Base-by-base conservation (phyloP, 2,888 invertebrate genomes). In the Ryuthela nishihirai region DNA sequence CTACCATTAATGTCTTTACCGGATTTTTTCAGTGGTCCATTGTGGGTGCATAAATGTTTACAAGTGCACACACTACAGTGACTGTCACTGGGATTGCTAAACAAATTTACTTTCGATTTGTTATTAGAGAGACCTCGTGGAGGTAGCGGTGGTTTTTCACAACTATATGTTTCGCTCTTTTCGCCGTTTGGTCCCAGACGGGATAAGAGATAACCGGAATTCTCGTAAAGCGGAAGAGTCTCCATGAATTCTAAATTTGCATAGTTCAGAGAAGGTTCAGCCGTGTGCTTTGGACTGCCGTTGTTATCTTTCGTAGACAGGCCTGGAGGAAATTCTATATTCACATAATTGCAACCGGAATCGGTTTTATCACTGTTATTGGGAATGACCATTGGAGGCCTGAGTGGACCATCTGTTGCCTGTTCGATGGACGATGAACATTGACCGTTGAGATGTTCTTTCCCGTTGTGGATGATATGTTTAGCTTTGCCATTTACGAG, bases 221-320 rank as follows among this genome's bases (percentile, higher is more conserved):
- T 88, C 73, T 87, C 87, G 68, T 88, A 87, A 66, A 85, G 80
- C 70, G 85, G 83, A 43, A 87, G 74, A 0, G 86, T 86, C 67
- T 86, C 81, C 61, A 85, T 85, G 73, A 87, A 88, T 69, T 85
- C 84, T 67, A 88, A 67, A 64, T 65, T 65, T 3, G 54, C 64
- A 44, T 64, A 65, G 49, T 65, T 65, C 1, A 25, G 25, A 5
- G 53, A 15, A 10, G 53, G 21, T 4, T 29, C 23, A 2, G 26
- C 23, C 4, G 54, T 44, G 12, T 43, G 40, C 12, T 32, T 54
- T 5, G 47, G 29, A 21, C 49, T 54, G 4, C 43, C 32, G 18
- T 10, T 7, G 29, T 41, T 50, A 3, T 10, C 38, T 2, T 40
- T 42, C 3, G 20, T 3, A n/a, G 32, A n/a, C 5, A 15, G 41